Conservation (phyloP, 2,888 invertebrate genomes). For the Periphyllus acericola region DNA sequence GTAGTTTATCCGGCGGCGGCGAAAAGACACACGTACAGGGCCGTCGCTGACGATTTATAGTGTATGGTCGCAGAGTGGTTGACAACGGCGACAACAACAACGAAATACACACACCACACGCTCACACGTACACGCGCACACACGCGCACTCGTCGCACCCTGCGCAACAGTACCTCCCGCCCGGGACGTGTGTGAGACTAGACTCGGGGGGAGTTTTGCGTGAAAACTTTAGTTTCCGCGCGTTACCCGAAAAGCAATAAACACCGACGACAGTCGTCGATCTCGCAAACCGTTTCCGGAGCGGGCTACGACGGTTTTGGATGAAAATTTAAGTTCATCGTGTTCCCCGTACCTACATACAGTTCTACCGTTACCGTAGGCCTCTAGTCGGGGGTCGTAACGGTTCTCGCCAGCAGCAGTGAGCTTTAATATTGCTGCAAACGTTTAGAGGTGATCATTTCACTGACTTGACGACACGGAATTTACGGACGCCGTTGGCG, state of each 20-base stretch:
- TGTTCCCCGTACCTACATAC: too few species aligned
- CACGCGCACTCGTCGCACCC: background rate
- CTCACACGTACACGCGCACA: background rate
- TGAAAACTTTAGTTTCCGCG: background rate
- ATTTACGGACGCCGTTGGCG: background rate
- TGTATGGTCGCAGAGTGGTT: background rate
- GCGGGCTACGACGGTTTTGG: background rate
- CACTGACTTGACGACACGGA: background rate
- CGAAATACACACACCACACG: background rate
- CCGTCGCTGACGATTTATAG: conserved; percentile 21
- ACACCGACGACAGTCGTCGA: background rate
- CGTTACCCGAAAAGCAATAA: background rate
- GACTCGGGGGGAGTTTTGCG: background rate
- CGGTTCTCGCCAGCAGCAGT: too few species aligned
- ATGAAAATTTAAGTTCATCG: too few species aligned
- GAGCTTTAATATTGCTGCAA: background rate
- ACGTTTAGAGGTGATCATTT: background rate
- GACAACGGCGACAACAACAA: background rate
- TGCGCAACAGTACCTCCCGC: background rate
- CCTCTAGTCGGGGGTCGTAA: too few species aligned
- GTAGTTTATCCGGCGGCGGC: background rate
- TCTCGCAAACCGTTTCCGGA: background rate
- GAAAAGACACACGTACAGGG: conserved; percentile 16
- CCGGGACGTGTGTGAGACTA: background rate
- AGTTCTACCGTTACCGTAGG: too few species aligned